These are phyloP conservation scores for Paramuricea clavata DNA, from an alignment of 92 coral and sea anemone genomes.

Conservation along the genomic window DNA sequence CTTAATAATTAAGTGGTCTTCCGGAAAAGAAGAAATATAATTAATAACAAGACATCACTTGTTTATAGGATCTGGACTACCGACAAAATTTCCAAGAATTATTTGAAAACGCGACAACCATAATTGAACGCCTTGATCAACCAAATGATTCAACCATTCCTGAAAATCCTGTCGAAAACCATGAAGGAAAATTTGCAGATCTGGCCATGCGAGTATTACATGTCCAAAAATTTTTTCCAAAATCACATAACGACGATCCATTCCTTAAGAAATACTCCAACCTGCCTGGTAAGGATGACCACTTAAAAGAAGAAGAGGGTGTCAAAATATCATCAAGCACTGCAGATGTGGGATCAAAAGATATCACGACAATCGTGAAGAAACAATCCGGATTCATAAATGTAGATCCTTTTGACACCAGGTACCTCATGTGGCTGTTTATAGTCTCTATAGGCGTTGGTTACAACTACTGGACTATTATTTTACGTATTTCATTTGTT, in stretches of 20 bases:
- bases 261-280: conserved; percentile 36
- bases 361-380: neutral
- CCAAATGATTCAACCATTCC: neutral
- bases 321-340: neutral
- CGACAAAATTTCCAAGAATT: neutral
- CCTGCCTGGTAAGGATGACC: neutral
- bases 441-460: conserved; percentile 81
- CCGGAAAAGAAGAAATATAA: too few relatives aligned
- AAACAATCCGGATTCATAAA: conserved; percentile 33
- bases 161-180: neutral
- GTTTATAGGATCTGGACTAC: neutral
- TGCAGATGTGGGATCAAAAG: neutral
- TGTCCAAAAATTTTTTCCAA: conserved; percentile 77
- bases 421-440: conserved; percentile 85
- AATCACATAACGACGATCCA: conserved; percentile 52
- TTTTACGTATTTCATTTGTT: conserved; percentile 78
- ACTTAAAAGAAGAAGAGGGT: neutral
- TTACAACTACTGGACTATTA: conserved; percentile 86
- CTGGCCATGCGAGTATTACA: conserved; percentile 79
- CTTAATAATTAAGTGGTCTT: too few relatives aligned
- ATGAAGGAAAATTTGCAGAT: conserved; percentile 72
- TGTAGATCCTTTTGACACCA: conserved; percentile 82
- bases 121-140: conserved; percentile 7
- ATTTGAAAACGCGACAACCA: neutral
- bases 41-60: neutral